Conservation (phyloP, 1,140 invertebrate species). For the Aphaenogaster ashmeadi region DNA sequence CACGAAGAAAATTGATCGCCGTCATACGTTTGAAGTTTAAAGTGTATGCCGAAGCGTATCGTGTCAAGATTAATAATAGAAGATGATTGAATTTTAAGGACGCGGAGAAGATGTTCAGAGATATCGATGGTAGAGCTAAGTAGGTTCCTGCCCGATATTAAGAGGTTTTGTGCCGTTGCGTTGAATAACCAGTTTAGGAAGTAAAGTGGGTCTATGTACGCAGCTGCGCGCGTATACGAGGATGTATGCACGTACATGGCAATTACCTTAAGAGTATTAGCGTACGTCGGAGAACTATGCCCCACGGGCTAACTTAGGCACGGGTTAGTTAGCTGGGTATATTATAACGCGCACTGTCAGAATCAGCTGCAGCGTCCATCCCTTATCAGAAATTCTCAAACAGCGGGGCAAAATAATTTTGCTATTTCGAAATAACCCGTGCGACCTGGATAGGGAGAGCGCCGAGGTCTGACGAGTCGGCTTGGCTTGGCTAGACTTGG, state of each 20-base stretch:
- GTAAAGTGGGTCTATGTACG: slow-evolving; percentile 16
- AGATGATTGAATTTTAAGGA: slow-evolving; percentile 64
- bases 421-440: slow-evolving; percentile 60
- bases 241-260: slow-evolving; percentile 24
- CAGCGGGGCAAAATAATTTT: slow-evolving; percentile 80
- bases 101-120: not conserved
- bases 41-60: slow-evolving; percentile 30
- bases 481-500: slow-evolving; percentile 63
- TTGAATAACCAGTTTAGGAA: slow-evolving; percentile 62
- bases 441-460: not conserved
- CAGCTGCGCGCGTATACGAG: not conserved
- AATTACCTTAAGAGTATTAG: slow-evolving; percentile 57
- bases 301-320: not conserved
- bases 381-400: slow-evolving; percentile 72
- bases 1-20: slow-evolving; percentile 69
- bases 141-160: not conserved
- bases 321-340: not conserved
- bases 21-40: slow-evolving; percentile 50
- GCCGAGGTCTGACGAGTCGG: slow-evolving; percentile 16
- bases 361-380: slow-evolving; percentile 27
- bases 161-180: not conserved
- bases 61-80: slow-evolving; percentile 67
- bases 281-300: slow-evolving; percentile 18
- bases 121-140: not conserved
- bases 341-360: not conserved